A percentile compares a stretch with the other conserved stretches of the same genome.
phyloP scores from a whole-genome alignment of 53 echinoderm and acorn worm species.

The Echinarachnius parma region DNA sequence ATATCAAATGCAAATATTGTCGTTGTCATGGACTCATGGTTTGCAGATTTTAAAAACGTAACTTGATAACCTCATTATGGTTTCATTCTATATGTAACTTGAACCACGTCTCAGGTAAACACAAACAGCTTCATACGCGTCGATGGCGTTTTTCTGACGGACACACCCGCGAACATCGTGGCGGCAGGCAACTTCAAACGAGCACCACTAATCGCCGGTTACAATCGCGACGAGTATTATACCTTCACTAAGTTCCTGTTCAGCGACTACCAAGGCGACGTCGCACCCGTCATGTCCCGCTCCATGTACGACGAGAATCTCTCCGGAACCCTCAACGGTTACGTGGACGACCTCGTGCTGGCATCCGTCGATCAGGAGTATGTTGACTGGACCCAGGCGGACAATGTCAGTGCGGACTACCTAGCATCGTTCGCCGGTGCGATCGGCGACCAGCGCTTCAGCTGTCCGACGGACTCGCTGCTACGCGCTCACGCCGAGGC shows the following conservation, averaged over 20 bases:
- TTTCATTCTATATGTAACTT: too few relatives aligned
- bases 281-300: conserved; percentile 10
- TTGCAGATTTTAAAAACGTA: too few relatives aligned
- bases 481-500: conserved; percentile 20
- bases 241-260: conserved; percentile 41
- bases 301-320: conserved; percentile 16
- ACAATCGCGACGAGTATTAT: conserved; percentile 70
- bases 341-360: conserved; percentile 11
- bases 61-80: too few relatives aligned
- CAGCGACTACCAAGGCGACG: conserved; percentile 5
- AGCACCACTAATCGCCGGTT: conserved; percentile 63
- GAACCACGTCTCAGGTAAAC: conserved; percentile 25
- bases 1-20: too few relatives aligned
- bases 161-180: conserved; percentile 61
- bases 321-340: conserved; percentile 2
- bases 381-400: conserved; percentile 55
- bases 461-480: conserved; percentile 29
- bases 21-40: too few relatives aligned
- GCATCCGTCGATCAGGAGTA: conserved; percentile 38
- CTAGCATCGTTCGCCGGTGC: conserved; percentile 17
- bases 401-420: conserved; percentile 46
- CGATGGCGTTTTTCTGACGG: conserved; percentile 67
- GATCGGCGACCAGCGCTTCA: conserved; percentile 29
- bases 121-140: conserved; percentile 24
- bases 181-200: conserved; percentile 59